Evolutionary conservation across 2,888 invertebrate genomes (phyloP).

Genomic region (Cephus pulcher): DNA sequence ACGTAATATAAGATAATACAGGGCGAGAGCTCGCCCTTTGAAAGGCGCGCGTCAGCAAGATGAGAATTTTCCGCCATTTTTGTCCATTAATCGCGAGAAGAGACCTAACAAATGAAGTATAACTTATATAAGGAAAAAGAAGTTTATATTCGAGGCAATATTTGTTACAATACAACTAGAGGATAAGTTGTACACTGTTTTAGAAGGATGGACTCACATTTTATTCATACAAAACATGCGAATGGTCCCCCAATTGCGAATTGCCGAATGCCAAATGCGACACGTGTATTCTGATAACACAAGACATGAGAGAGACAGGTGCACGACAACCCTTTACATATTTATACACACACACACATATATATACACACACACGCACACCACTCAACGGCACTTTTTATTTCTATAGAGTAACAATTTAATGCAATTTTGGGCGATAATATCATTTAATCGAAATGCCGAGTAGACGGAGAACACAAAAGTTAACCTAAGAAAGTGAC

Average conservation of each 20-base stretch:
- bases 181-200: slow-evolving; percentile 51
- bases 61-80: slow-evolving; percentile 41
- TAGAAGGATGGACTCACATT: slow-evolving; percentile 16
- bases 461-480: background rate
- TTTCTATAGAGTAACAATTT: background rate
- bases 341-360: background rate
- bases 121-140: slow-evolving; percentile 42
- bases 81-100: slow-evolving; percentile 43
- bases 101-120: slow-evolving; percentile 27
- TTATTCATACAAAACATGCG: background rate
- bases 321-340: background rate
- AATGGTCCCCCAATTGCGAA: slow-evolving; percentile 5
- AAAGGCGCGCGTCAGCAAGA: slow-evolving; percentile 33
- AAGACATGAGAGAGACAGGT: background rate
- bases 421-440: background rate
- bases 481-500: background rate
- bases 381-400: background rate
- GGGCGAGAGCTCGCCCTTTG: slow-evolving; percentile 28
- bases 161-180: slow-evolving; percentile 63
- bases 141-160: slow-evolving; percentile 65
- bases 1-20: slow-evolving; percentile 48
- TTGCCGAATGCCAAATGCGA: background rate
- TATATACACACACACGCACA: background rate
- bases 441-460: background rate
- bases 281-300: background rate